Percentiles rank a stretch among this genome's conserved stretches.
These are phyloP conservation scores for Enteromius fasciolatus DNA, from an alignment of 2,797 vertebrate genomes.

Conservation along the genomic window DNA sequence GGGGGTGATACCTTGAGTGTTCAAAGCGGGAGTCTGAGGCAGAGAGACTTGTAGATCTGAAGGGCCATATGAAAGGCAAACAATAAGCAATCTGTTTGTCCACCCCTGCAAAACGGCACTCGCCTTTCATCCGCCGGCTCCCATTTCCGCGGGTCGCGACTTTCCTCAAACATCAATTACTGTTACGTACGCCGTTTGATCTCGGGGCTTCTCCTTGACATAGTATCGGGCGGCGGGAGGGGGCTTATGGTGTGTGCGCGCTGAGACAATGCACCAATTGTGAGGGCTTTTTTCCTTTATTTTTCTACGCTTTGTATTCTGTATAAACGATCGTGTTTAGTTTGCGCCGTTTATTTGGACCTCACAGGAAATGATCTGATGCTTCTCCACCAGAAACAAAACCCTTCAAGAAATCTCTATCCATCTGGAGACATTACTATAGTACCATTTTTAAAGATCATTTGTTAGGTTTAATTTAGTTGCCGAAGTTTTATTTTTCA, in stretches of 20 bases:
- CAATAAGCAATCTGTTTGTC: conserved; percentile 82
- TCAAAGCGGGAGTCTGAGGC: conserved; percentile 49
- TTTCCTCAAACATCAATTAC: conserved; percentile 86
- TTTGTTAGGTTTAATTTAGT: not conserved
- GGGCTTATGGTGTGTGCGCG: conserved; percentile 53
- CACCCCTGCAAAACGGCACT: conserved; percentile 78
- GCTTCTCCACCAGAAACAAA: not conserved
- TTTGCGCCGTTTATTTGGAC: conserved; percentile 24
- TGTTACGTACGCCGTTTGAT: conserved; percentile 77
- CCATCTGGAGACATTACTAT: not conserved
- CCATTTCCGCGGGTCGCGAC: conserved; percentile 83
- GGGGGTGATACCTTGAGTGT: conserved; percentile 38
- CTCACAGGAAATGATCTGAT: conserved; percentile 23
- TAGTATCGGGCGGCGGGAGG: conserved; percentile 53
- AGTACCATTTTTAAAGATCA: not conserved
- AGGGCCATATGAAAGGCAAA: conserved; percentile 81
- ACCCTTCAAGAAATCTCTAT: not conserved
- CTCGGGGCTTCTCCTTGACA: conserved; percentile 68
- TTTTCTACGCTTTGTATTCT: conserved; percentile 14
- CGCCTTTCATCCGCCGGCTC: conserved; percentile 82
- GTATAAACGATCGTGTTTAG: conserved; percentile 4
- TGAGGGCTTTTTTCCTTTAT: conserved; percentile 68
- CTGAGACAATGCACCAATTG: conserved; percentile 79
- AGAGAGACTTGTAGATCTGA: conserved; percentile 67
- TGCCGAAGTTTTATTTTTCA: too few relatives aligned